phyloP scores from a whole-genome alignment of 2,113 vertebrate species.

The Callocephalon fimbriatum region DNA sequence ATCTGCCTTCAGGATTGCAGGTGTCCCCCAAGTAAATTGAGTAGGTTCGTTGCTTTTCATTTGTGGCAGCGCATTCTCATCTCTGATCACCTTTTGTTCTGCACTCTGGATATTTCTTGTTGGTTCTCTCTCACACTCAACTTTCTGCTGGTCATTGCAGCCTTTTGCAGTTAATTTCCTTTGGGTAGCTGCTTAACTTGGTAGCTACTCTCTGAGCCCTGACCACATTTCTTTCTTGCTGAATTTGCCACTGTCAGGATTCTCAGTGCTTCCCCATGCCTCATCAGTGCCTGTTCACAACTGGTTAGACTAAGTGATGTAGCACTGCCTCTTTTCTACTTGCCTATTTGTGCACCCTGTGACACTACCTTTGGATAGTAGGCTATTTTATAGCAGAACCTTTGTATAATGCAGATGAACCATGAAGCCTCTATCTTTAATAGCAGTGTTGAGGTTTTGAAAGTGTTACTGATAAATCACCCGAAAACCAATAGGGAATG shows the following conservation, averaged over 20 bases:
- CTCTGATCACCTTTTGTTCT: fast-evolving
- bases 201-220: neutral
- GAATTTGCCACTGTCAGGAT: neutral
- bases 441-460: neutral
- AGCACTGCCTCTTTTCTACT: neutral
- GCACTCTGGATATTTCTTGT: neutral
- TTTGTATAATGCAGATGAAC: neutral
- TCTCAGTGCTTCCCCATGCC: neutral
- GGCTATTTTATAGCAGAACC: neutral
- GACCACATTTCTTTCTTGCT: neutral
- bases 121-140: neutral
- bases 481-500: neutral
- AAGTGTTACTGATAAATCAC: neutral
- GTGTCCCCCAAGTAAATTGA: neutral
- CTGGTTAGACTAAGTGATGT: neutral
- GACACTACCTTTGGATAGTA: neutral
- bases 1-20: neutral
- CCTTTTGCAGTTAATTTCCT: neutral
- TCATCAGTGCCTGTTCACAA: neutral
- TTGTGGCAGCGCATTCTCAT: neutral
- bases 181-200: neutral
- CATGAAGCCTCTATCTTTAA: neutral
- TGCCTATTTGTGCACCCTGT: neutral
- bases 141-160: neutral
- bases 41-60: neutral